Base-by-base conservation (phyloP, 2,797 vertebrate species). In the Philypnodon macrostomus region DNA sequence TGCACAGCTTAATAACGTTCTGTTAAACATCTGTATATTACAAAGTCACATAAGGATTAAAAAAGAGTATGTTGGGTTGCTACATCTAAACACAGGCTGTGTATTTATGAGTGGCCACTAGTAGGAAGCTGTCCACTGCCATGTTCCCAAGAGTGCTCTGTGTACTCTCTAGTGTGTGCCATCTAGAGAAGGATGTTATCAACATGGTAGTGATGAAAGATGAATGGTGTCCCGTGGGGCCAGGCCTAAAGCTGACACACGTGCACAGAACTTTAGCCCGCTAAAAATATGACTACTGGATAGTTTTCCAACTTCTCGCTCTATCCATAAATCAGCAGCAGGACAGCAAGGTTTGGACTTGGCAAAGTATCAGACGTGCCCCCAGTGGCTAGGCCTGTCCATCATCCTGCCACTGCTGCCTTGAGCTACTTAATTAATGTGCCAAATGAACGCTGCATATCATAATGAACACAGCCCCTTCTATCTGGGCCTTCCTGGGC, bases 381-480 rank as follows among this genome's bases (percentile, higher is more conserved):
- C 81, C 84, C 62, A 41, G 85, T 76, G 85, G 82, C 82, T 73
- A 19, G 76, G 81, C 79, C 77, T 81, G 87, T 86, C 86, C 75
- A 77, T 88, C 87, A 88, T 79, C 78, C 85, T 79, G 68, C 79
- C 77, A 50, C 68, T 50, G 77, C 77, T 51, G 65, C 75, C 81
- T 64, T 50, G 49, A 79, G 77, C 65, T 53, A 77, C 79, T 84
- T 90, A 90, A 90, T 89, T 89, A 89, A 90, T 87, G 87, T 89
- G 75, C 79, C 84, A 77, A 88, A 85, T 83, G 80, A 88, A 85
- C 36, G 83, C 81, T 67, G 87, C 83, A 75, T 80, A 81, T 87
- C 77, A 73, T 80, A 81, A 88, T 71, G 81, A 86, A 87, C 87
- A 88, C 82, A 72, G 80, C 58, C 75, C 48, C 68, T 66, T 90